Evolutionary conservation across 2,888 invertebrate genomes (phyloP).

Genomic region (Leucoptera coffeella): DNA sequence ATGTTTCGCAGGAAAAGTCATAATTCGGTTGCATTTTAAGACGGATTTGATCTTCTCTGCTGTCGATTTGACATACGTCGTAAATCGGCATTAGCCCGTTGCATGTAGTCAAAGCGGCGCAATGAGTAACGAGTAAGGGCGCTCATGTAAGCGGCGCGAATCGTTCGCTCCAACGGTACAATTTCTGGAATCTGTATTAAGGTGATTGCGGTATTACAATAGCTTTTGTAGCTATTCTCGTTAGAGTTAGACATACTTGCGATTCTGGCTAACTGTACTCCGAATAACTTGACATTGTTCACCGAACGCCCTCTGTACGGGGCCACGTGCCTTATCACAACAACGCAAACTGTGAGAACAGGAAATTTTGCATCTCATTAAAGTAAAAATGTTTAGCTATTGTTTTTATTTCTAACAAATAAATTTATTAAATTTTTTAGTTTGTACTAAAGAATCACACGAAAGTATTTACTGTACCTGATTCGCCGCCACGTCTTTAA

Average conservation of each 20-base stretch:
- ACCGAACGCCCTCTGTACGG: conserved; percentile 18
- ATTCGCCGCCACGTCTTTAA: no score
- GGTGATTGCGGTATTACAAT: conserved; percentile 53
- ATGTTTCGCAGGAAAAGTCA: conserved; percentile 49
- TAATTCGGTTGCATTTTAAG: conserved; percentile 51
- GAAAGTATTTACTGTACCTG: no score
- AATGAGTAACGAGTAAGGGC: conserved; percentile 34
- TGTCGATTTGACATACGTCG: conserved; percentile 47
- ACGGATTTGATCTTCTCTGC: conserved; percentile 47
- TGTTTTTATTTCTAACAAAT: no score
- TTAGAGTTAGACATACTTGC: conserved; percentile 27
- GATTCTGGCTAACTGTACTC: conserved; percentile 31
- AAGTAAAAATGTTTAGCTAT: no score
- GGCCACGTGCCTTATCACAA: conserved; percentile 8
- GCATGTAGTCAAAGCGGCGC: conserved; percentile 23
- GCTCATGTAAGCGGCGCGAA: conserved; percentile 50
- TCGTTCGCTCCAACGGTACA: conserved; percentile 32
- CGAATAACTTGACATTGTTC: conserved; percentile 16
- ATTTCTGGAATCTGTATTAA: conserved; percentile 50
- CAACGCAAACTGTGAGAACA: no score
- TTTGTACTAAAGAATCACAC: no score
- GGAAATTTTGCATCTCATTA: no score
- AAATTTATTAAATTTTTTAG: no score
- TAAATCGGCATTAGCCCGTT: conserved; percentile 36
- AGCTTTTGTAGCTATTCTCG: conserved; percentile 44